These are phyloP conservation scores for Sardinella longiceps DNA, from an alignment of 2,797 vertebrate species.

Conservation along the genomic window DNA sequence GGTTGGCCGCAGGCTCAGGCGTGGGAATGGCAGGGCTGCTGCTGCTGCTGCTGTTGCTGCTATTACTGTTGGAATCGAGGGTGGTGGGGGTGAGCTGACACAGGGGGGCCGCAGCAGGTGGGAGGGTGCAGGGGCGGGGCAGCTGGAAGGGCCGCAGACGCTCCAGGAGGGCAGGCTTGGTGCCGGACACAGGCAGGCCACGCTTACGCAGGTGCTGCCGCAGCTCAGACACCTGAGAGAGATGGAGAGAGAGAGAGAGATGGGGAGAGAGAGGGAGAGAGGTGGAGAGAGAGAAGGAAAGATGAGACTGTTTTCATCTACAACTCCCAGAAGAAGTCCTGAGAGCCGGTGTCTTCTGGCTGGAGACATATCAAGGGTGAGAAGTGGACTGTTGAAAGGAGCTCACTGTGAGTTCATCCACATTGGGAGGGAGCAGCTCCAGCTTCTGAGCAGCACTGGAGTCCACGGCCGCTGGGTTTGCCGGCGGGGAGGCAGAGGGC, in stretches of 20 bases:
- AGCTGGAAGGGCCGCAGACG: constrained; percentile 85
- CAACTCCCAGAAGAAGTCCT: background rate
- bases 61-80: constrained; percentile 55
- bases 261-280: background rate
- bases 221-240: constrained; percentile 86
- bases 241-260: constrained; percentile 16
- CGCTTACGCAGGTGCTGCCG: constrained; percentile 88
- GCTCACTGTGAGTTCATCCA: constrained; percentile 83
- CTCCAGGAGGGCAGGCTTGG: constrained; percentile 86
- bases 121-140: constrained; percentile 64
- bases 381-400: background rate
- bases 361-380: background rate
- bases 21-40: constrained; percentile 56
- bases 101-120: constrained; percentile 69
- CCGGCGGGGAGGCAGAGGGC: constrained; percentile 61
- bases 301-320: background rate
- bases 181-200: constrained; percentile 89
- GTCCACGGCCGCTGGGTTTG: constrained; percentile 63
- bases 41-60: constrained; percentile 56
- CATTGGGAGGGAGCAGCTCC: constrained; percentile 80
- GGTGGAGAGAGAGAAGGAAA: background rate
- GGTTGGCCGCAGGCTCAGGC: constrained; percentile 35
- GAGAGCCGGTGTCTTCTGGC: background rate
- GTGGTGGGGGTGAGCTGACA: constrained; percentile 67
- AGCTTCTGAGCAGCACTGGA: constrained; percentile 68